Percentiles rank a stretch among this genome's conserved stretches.
Evolutionary conservation across 2,888 invertebrate genomes (phyloP).

Genomic region (Tillus elongatus): DNA sequence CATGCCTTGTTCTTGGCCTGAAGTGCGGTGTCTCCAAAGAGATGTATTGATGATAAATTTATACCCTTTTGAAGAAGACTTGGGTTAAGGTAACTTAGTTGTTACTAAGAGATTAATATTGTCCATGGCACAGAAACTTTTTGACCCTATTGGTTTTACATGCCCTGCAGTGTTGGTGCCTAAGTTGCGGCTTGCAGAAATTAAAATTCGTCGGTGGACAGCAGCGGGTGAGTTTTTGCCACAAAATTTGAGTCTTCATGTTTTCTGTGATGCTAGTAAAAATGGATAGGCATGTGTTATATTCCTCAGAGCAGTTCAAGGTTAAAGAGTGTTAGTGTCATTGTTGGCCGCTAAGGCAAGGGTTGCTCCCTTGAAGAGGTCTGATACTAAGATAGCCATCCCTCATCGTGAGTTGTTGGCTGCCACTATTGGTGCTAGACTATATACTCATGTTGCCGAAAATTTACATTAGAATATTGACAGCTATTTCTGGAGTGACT

Average conservation of each 20-base stretch:
- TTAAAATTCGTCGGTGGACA: conserved; percentile 14
- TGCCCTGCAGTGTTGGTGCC: too few species aligned
- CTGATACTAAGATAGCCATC: conserved; percentile 25
- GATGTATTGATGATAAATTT: too few species aligned
- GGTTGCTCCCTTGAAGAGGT: conserved; percentile 23
- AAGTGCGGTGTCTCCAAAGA: too few species aligned
- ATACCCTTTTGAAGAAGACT: too few species aligned
- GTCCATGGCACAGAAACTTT: too few species aligned
- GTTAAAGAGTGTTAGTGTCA: conserved; percentile 7
- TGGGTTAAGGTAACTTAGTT: too few species aligned
- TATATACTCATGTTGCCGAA: conserved; percentile 15
- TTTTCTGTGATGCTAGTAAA: conserved; percentile 24
- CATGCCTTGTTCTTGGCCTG: too few species aligned
- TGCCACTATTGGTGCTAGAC: conserved; percentile 24
- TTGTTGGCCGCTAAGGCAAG: conserved; percentile 22
- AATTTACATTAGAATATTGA: conserved; percentile 12
- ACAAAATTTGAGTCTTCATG: conserved; percentile 10
- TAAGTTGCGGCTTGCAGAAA: too few species aligned
- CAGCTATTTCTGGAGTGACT: conserved; percentile 25
- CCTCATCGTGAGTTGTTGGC: conserved; percentile 28
- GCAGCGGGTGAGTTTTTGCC: not conserved
- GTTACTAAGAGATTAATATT: too few species aligned
- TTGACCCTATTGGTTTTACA: too few species aligned
- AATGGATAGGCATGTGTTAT: conserved; percentile 23
- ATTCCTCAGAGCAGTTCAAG: too few species aligned